Evolutionary conservation across 2,888 invertebrate species (phyloP).

Genomic region (Euproctis similis): DNA sequence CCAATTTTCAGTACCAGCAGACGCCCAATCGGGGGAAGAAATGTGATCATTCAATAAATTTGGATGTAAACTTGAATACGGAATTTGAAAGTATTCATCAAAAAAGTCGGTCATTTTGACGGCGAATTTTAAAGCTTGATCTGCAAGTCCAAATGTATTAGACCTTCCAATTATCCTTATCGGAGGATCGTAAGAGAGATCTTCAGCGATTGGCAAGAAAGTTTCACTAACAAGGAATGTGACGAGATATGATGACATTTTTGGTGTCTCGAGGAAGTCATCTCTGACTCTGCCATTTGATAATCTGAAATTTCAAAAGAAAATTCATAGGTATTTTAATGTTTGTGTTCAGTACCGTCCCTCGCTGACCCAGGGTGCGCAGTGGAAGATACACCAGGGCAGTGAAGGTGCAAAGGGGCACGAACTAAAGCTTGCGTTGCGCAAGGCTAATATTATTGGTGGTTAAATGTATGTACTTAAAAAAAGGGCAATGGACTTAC

Average conservation of each 20-base stretch:
- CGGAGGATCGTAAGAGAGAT: conserved; percentile 42
- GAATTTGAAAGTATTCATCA: conserved; percentile 53
- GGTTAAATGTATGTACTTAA: too few species aligned
- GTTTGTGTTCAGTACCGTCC: too few species aligned
- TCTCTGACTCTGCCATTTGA: conserved; percentile 30
- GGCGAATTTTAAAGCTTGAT: conserved; percentile 44
- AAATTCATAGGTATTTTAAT: too few species aligned
- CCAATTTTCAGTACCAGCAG: conserved; percentile 69
- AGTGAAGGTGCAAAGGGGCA: too few species aligned
- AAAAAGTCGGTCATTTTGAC: conserved; percentile 55
- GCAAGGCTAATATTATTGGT: too few species aligned
- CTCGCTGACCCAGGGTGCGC: too few species aligned
- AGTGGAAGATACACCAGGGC: too few species aligned
- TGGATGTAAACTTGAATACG: conserved; percentile 46
- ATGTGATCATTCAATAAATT: conserved; percentile 58
- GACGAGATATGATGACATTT: conserved; percentile 89
- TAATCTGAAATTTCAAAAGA: conserved; percentile 37
- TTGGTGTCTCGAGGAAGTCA: conserved; percentile 72
- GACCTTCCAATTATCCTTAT: conserved; percentile 64
- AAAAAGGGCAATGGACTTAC: too few species aligned
- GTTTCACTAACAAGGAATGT: conserved; percentile 83
- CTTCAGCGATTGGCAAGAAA: conserved; percentile 53
- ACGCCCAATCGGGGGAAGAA: conserved; percentile 67
- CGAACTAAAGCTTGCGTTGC: too few species aligned
- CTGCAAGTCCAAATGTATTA: conserved; percentile 48